Percentiles rank a stretch among this genome's conserved stretches.
These are phyloP conservation scores for Alaudala cheleensis DNA, from an alignment of 2,113 vertebrate genomes.

Conservation along the genomic window DNA sequence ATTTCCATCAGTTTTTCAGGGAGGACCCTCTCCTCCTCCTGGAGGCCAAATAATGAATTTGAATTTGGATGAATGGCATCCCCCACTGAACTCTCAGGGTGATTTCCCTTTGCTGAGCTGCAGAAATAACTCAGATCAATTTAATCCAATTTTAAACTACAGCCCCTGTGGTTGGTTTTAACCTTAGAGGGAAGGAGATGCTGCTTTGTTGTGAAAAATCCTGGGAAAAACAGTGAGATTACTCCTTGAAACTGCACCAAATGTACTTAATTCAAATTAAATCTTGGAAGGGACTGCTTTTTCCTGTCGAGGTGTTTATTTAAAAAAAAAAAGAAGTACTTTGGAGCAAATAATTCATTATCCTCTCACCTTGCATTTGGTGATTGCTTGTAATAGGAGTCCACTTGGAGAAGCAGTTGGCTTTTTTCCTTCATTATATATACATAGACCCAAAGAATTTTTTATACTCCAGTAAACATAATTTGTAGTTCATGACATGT, in stretches of 20 bases:
- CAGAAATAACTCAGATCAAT: not conserved
- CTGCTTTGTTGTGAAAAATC: not conserved
- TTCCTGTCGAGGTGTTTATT: slow-evolving; percentile 44
- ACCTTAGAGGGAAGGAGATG: not conserved
- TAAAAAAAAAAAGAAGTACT: not conserved
- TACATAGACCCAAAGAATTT: slow-evolving; percentile 54
- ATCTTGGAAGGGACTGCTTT: slow-evolving; percentile 7
- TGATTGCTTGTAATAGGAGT: slow-evolving; percentile 33
- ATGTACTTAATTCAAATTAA: slow-evolving; percentile 46
- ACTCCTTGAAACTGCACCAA: slow-evolving; percentile 18
- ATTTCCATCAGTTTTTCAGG: not conserved
- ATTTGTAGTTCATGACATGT: slow-evolving; percentile 66
- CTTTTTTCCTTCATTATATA: slow-evolving; percentile 69
- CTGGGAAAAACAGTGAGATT: not conserved
- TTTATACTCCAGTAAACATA: slow-evolving; percentile 68
- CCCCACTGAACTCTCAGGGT: not conserved
- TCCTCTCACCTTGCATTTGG: slow-evolving; percentile 29
- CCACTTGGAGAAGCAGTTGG: slow-evolving; percentile 39
- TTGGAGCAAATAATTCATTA: slow-evolving; percentile 54
- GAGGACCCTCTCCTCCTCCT: not conserved
- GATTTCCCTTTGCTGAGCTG: not conserved
- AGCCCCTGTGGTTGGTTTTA: not conserved
- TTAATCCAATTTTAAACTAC: no score
- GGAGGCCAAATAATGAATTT: not conserved
- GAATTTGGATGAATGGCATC: not conserved